phyloP scores from a whole-genome alignment of 2,888 invertebrate species.

The Drosophila eohydei region DNA sequence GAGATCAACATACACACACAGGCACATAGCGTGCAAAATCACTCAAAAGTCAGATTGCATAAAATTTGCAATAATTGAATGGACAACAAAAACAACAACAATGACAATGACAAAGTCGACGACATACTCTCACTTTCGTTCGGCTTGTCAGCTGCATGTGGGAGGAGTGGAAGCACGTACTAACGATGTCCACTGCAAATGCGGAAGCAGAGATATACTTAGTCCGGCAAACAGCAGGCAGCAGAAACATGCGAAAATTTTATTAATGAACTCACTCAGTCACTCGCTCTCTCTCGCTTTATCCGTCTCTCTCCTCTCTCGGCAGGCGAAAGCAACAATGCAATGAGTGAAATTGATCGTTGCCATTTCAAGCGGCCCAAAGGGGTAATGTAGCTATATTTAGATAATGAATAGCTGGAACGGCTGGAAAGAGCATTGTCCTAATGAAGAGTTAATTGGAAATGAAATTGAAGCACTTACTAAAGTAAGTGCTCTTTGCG shows the following conservation, averaged over 20 bases:
- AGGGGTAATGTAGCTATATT: conserved; percentile 65
- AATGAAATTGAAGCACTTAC: background rate
- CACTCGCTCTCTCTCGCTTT: conserved; percentile 1
- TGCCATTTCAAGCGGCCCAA: conserved; percentile 57
- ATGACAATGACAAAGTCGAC: conserved; percentile 14
- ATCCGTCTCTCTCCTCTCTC: conserved; percentile 1
- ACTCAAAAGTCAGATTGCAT: conserved; percentile 68
- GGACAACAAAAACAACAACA: conserved; percentile 41
- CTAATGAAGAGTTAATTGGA: conserved; percentile 1
- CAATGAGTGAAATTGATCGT: conserved; percentile 23
- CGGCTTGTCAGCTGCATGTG: conserved; percentile 4
- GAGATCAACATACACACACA: conserved; percentile 51
- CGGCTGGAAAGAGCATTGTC: conserved; percentile 5
- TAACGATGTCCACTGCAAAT: conserved; percentile 55
- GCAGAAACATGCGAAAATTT: conserved; percentile 46
- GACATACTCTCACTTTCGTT: conserved; percentile 68
- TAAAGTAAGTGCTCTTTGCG: background rate
- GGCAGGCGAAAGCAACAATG: conserved; percentile 4
- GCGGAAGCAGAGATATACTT: conserved; percentile 62
- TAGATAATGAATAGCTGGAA: conserved; percentile 36
- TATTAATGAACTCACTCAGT: conserved; percentile 70
- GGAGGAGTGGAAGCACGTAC: conserved; percentile 4
- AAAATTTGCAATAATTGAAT: conserved; percentile 78
- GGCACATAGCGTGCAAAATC: conserved; percentile 21
- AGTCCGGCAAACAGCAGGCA: conserved; percentile 16